These are phyloP conservation scores for Sula dactylatra DNA, from an alignment of 2,113 vertebrate genomes.

Conservation along the genomic window DNA sequence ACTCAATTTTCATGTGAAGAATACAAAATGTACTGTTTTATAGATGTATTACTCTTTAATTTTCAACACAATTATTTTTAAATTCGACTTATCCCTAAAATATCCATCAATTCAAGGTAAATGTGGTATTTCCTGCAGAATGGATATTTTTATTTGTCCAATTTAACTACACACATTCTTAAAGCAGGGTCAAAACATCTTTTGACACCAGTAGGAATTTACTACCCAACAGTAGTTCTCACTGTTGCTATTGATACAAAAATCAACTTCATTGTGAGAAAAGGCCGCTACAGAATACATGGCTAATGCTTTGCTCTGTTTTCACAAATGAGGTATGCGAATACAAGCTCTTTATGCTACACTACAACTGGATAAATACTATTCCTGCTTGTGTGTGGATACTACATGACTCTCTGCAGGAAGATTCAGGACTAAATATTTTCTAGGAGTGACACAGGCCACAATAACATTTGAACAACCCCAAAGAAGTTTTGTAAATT, in stretches of 20 bases:
- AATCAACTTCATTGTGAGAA: neutral
- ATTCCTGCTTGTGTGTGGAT: neutral
- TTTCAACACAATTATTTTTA: neutral
- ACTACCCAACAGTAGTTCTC: neutral
- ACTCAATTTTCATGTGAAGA: neutral
- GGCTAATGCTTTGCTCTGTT: neutral
- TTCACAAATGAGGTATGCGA: neutral
- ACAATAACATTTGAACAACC: neutral
- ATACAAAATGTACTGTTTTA: neutral
- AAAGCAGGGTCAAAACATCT: neutral
- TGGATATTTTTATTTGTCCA: neutral
- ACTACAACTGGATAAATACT: neutral
- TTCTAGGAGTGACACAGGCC: neutral
- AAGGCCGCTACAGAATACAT: neutral
- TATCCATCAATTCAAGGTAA: neutral
- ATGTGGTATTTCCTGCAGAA: neutral
- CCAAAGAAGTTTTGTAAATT: neutral
- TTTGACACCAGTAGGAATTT: neutral
- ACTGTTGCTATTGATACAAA: neutral
- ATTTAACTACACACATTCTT: neutral
- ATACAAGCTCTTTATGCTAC: neutral
- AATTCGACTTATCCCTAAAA: neutral
- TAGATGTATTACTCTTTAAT: neutral
- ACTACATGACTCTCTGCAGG: neutral
- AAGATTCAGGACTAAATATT: neutral